Percentiles rank a stretch among this genome's conserved stretches.
These are phyloP conservation scores for Thalassarche chlororhynchos DNA, from an alignment of 2,113 vertebrate genomes.

Conservation along the genomic window DNA sequence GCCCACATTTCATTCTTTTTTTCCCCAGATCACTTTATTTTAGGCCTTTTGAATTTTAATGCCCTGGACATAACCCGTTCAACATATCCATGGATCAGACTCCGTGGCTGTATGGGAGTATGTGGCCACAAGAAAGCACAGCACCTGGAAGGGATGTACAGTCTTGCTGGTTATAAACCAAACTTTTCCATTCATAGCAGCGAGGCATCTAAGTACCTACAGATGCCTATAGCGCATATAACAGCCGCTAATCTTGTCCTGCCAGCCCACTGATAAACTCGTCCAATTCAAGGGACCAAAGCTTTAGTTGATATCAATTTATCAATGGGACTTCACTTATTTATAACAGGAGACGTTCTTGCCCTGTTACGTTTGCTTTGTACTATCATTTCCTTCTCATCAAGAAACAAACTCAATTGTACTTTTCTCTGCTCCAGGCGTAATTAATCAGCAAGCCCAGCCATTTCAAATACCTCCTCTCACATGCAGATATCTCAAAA, in stretches of 20 bases:
- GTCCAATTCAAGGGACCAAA: neutral
- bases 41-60: neutral
- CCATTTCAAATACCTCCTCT: neutral
- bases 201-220: rapidly evolving
- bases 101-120: neutral
- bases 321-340: rapidly evolving
- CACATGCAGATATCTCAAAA: neutral
- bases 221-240: rapidly evolving
- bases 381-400: neutral
- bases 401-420: conserved; percentile 54
- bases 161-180: neutral
- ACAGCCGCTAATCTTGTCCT: rapidly evolving
- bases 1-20: neutral
- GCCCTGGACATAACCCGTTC: neutral
- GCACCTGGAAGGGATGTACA: neutral
- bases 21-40: neutral
- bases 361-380: neutral
- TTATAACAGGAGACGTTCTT: neutral
- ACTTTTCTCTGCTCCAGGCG: neutral
- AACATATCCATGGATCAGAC: rapidly evolving
- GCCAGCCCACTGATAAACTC: neutral
- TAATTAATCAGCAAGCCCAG: conserved; percentile 36
- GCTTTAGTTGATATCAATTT: neutral
- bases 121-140: neutral
- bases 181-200: neutral